Evolutionary conservation across 2,797 vertebrate genomes (phyloP).

Genomic region (Dendrocincla fuliginosa): DNA sequence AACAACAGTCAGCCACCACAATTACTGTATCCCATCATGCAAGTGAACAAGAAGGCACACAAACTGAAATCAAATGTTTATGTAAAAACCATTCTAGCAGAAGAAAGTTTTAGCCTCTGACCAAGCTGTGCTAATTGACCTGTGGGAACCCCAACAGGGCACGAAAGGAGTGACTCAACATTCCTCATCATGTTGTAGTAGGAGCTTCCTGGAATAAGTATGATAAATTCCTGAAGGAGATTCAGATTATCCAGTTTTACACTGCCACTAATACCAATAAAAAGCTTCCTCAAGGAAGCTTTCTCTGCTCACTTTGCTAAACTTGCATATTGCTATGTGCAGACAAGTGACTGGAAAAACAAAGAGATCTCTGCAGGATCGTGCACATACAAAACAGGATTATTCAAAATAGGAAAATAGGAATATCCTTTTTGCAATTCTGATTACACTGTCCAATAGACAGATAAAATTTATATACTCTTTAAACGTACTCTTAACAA

Average conservation of each 20-base stretch:
- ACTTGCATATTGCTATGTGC: neutral
- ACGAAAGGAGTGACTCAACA: neutral
- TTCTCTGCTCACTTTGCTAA: neutral
- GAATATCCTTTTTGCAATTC: neutral
- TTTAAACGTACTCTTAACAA: neutral
- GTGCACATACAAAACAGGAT: neutral
- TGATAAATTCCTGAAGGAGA: neutral
- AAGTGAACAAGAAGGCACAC: constrained; percentile 7
- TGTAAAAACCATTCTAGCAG: neutral
- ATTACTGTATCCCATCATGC: neutral
- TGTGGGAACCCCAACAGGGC: neutral
- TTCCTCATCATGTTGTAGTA: neutral
- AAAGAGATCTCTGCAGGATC: neutral
- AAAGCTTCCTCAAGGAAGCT: neutral
- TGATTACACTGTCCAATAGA: neutral
- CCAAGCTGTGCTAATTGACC: neutral
- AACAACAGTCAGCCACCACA: constrained; percentile 18
- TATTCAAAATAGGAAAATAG: neutral
- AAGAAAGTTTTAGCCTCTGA: neutral
- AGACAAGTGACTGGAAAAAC: neutral
- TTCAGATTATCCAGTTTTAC: neutral
- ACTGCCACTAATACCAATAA: neutral
- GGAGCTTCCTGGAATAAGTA: neutral
- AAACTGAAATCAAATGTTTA: neutral
- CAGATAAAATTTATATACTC: neutral